phyloP scores from a whole-genome alignment of 2,888 invertebrate genomes.

The Neoscelio sp. region DNA sequence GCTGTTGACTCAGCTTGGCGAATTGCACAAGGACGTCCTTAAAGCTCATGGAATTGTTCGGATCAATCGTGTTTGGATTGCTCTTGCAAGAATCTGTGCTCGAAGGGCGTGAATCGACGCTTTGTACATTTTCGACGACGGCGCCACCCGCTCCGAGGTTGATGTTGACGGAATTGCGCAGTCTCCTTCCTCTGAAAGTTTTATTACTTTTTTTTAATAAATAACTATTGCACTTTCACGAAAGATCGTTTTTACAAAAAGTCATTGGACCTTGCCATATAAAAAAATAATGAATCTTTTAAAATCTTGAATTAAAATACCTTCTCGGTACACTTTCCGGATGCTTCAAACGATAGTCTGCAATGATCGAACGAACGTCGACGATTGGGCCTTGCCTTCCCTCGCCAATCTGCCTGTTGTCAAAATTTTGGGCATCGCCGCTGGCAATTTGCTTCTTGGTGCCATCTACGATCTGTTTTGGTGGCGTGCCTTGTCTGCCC shows the following conservation, averaged over 20 bases:
- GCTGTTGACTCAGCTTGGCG: conserved; percentile 85
- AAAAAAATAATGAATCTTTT: conserved; percentile 41
- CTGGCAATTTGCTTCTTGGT: conserved; percentile 75
- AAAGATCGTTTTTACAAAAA: too few species aligned
- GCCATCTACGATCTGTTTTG: conserved; percentile 71
- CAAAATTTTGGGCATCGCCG: conserved; percentile 75
- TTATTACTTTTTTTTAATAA: conserved; percentile 1
- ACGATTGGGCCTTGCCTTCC: conserved; percentile 91
- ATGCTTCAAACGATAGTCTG: conserved; percentile 91
- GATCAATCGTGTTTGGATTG: conserved; percentile 80
- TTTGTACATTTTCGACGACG: conserved; percentile 79
- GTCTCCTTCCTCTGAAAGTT: conserved; percentile 78
- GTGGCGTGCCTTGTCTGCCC: conserved; percentile 70
- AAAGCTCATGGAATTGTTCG: conserved; percentile 85
- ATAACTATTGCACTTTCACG: too few species aligned
- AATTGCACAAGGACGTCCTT: conserved; percentile 91
- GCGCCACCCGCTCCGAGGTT: conserved; percentile 81
- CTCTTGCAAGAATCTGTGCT: conserved; percentile 85
- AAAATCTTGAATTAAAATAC: too few species aligned
- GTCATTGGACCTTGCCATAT: too few species aligned
- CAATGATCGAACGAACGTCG: conserved; percentile 92
- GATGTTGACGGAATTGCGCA: conserved; percentile 81
- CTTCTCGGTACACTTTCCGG: conserved; percentile 89
- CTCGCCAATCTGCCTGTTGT: conserved; percentile 86
- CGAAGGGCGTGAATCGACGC: conserved; percentile 83